These are phyloP conservation scores for Stictonetta naevosa DNA, from an alignment of 2,113 vertebrate species.

Conservation along the genomic window DNA sequence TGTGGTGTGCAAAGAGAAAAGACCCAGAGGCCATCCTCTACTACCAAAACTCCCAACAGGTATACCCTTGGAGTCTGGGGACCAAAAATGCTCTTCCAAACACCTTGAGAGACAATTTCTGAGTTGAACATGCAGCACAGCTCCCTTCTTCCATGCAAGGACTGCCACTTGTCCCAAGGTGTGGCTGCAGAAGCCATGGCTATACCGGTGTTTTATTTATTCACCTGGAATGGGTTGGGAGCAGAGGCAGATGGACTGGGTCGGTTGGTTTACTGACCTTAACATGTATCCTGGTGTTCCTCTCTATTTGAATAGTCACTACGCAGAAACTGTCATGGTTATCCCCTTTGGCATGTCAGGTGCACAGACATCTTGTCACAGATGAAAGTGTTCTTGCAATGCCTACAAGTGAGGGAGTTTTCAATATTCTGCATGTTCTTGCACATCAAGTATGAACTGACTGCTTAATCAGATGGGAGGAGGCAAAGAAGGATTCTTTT, in stretches of 20 bases:
- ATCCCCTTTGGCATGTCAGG: background rate
- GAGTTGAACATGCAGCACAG: background rate
- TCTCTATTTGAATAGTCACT: too few species aligned
- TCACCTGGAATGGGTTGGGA: background rate
- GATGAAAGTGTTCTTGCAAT: background rate
- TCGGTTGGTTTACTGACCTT: background rate
- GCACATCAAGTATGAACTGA: too few species aligned
- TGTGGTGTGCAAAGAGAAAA: background rate
- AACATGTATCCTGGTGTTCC: too few species aligned
- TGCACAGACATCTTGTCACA: background rate
- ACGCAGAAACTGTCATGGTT: background rate
- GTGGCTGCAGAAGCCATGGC: background rate
- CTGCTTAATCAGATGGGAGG: background rate
- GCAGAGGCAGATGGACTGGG: background rate
- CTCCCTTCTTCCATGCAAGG: background rate
- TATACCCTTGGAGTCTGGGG: background rate
- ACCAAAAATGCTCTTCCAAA: background rate
- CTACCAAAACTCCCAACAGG: background rate
- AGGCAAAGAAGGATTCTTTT: background rate
- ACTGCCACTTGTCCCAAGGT: background rate
- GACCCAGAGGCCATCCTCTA: background rate
- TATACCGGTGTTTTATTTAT: accelerated
- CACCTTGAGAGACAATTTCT: background rate
- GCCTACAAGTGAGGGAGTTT: background rate
- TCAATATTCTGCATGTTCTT: background rate